Evolutionary conservation across 2,888 invertebrate genomes (phyloP), one percentile per base, ranked within the genome.

Genomic region (Acanthosoma haemorrhoidale): DNA sequence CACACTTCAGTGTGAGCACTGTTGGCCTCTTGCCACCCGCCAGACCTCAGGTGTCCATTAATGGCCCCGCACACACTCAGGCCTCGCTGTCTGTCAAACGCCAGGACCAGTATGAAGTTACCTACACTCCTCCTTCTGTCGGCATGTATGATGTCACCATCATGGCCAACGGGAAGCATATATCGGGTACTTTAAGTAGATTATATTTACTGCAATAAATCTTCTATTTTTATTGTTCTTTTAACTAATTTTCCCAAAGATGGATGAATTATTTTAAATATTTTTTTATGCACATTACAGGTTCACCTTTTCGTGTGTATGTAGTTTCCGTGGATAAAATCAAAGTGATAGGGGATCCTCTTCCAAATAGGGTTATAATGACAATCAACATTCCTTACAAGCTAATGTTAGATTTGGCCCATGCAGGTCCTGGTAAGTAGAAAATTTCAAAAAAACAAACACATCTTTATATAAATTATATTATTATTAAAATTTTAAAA

Each of bases 71-170:
- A 80, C 72, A 73, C 32, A 59, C 68, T 13, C 70, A 70, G 58
- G 66, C 71, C n/a, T 64, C 70, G 3, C 70, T 73, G n/a, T 63
- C 71, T 13, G 70, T 70, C 32, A 72, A 72, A 39, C 67, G 70
- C 8, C 72, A 72, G n/a, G 73, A 73, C 16, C 72, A 92, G 75
- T 96, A 92, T 86, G 88, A 90, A 73, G 92, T 96, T 60, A 90
- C 92, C 0, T 98, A 96, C 80, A 88, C 90, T 1, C 96, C 97
- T 0, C 86, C 90, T 0, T 92, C 93, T 77, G 91, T 94, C n/a
- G 97, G 97, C 1, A 85, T 90, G 41, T 96, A 94, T 79, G 94
- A 95, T 79, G 88, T 96, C 34, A 84, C 91, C 73, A 90, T 97
- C 74, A 58, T 79, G 80, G 68, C 87, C 86, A 41, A 34, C 77